Percentiles rank a stretch among this genome's conserved stretches.
Conservation (phyloP, 2,888 invertebrate genomes). For the Pseudeuparius sepicola region DNA sequence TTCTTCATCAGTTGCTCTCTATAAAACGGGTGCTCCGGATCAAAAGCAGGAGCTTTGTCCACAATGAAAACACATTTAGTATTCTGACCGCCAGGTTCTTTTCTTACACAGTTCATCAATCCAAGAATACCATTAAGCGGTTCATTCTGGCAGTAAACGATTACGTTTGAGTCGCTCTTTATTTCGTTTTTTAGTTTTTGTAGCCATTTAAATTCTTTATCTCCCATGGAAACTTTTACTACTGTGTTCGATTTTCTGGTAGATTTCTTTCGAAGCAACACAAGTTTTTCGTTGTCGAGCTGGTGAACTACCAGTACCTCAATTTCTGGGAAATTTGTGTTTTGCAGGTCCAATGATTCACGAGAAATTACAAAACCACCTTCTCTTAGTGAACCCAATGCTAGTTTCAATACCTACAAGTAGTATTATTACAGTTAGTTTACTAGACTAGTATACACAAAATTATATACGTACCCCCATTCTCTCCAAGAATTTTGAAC, state of each 20-base stretch:
- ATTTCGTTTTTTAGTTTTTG: constrained; percentile 37
- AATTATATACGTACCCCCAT: constrained; percentile 40
- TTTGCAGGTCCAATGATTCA: constrained; percentile 12
- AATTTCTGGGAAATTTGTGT: constrained; percentile 7
- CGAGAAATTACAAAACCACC: constrained; percentile 15
- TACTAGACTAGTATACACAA: too few relatives aligned
- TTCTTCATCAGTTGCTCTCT: constrained; percentile 58
- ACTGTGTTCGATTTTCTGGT: constrained; percentile 26
- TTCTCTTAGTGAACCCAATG: constrained; percentile 26
- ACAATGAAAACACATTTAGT: constrained; percentile 46
- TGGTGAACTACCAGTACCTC: constrained; percentile 41
- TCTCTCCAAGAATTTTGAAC: constrained; percentile 40
- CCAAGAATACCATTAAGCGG: constrained; percentile 72
- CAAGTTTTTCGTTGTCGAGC: constrained; percentile 44
- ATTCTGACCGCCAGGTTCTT: constrained; percentile 45
- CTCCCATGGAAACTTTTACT: constrained; percentile 39
- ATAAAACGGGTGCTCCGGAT: constrained; percentile 46
- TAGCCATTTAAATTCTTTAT: constrained; percentile 42
- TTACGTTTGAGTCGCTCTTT: constrained; percentile 42
- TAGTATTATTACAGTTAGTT: too few relatives aligned
- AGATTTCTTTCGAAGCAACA: constrained; percentile 43
- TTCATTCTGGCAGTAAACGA: constrained; percentile 56
- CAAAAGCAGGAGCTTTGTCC: constrained; percentile 53
- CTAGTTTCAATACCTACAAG: constrained; percentile 16
- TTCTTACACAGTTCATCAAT: constrained; percentile 55